Base-by-base conservation (phyloP, 2,888 invertebrate species). In the Acrocera orbiculus region DNA sequence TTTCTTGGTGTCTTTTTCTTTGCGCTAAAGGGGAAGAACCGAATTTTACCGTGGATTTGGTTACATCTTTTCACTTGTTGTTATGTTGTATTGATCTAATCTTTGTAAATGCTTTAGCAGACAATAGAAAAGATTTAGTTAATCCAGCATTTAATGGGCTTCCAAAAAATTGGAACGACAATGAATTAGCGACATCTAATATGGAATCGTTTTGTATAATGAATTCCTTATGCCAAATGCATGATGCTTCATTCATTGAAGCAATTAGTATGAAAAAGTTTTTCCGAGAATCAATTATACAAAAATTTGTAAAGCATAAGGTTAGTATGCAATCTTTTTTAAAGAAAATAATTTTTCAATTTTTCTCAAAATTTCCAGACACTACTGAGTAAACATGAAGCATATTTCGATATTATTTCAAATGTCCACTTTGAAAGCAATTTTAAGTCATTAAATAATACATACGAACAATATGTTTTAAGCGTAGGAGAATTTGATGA, bases 401-500 rank as follows among this genome's bases (percentile, higher is more conserved):
- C 70, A 34, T 67, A 82, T 37, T 70, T 73, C 27, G 83, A 80
- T 15, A 63, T 93, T 20, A 63, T 93, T 44, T 82, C 89, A 42
- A 63, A 74, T 17, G 67, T 69, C 10, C 72, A 74, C 50, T 92
- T 90, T 63, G 90, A 92, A 47, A 63, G 65, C 13, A 95, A 93
- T 62, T 70, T 78, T 20, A 86, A 81, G 63, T 76, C 78, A 45
- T 64, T 93, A 24, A 83, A 81, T 46, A 82, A 77, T 54, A 65
- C 75, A 9, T 98, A 98, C 56, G 93, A 93, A 54, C 80, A 82
- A 33, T 85, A 81, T 58, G 81, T 95, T 16, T 63, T 92, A 24
- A 85, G 76, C 54, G 79, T 81, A 39, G 92, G 93, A 2, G 90
- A 93, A 58, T 85, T 96, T 58, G 96, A 98, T 58, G 96, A 98